These are phyloP conservation scores for Archaeoteleia sp. DNA, from an alignment of 2,888 invertebrate species.

Conservation along the genomic window DNA sequence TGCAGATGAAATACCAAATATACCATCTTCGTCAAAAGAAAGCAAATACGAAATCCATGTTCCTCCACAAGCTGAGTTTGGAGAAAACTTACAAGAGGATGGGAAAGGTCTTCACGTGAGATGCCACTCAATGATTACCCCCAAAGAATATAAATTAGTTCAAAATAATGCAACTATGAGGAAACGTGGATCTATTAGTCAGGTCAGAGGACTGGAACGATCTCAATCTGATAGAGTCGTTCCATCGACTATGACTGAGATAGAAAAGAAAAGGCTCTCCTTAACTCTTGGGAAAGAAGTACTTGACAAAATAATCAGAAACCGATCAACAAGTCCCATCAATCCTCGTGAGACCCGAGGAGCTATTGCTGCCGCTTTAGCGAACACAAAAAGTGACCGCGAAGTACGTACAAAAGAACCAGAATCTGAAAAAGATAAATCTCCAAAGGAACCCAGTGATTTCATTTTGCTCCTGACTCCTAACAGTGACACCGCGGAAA, in stretches of 20 bases:
- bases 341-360: conserved; percentile 77
- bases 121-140: conserved; percentile 70
- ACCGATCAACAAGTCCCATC: conserved; percentile 64
- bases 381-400: conserved; percentile 63
- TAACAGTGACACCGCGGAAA: conserved; percentile 61
- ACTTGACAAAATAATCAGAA: conserved; percentile 79
- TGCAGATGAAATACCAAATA: conserved; percentile 3
- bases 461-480: conserved; percentile 75
- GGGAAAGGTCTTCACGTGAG: conserved; percentile 66
- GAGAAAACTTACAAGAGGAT: conserved; percentile 52
- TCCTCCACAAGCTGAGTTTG: conserved; percentile 57
- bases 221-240: conserved; percentile 55
- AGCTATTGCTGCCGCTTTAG: conserved; percentile 78
- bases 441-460: conserved; percentile 67
- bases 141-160: conserved; percentile 49
- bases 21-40: conserved; percentile 12
- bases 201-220: conserved; percentile 59
- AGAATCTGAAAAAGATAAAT: not conserved
- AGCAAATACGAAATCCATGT: conserved; percentile 67
- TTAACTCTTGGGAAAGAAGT: conserved; percentile 85
- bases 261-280: conserved; percentile 84
- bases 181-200: conserved; percentile 66
- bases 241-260: conserved; percentile 77
- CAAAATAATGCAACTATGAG: conserved; percentile 43
- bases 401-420: conserved; percentile 11